Conservation (phyloP, 2,113 vertebrate genomes). For the Thamnaconus septentrionalis region DNA sequence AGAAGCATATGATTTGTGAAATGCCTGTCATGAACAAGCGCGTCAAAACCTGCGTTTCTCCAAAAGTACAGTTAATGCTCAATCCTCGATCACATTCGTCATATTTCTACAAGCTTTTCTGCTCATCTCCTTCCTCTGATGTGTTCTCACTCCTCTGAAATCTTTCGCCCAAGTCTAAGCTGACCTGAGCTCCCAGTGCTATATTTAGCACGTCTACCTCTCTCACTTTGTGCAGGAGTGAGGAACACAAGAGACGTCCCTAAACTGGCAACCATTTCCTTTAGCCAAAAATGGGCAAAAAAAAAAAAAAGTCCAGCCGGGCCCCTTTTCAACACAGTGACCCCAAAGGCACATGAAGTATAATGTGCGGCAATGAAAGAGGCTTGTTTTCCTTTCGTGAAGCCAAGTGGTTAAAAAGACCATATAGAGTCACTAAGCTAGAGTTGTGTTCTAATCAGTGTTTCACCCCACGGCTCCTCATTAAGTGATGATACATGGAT, state of each 20-base stretch:
- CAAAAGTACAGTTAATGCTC: background rate
- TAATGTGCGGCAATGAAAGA: too few species aligned
- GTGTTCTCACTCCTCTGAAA: slow-evolving; percentile 16
- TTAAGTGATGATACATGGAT: slow-evolving; percentile 26
- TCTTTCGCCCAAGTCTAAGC: slow-evolving; percentile 30
- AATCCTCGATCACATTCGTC: background rate
- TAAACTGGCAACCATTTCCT: slow-evolving; percentile 59
- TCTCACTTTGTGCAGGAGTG: slow-evolving; percentile 29
- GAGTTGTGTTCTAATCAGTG: background rate
- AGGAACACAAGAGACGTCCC: slow-evolving; percentile 58
- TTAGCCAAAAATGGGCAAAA: slow-evolving; percentile 67
- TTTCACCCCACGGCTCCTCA: slow-evolving; percentile 1
- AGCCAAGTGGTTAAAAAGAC: too few species aligned
- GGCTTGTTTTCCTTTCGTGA: too few species aligned
- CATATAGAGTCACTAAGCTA: background rate
- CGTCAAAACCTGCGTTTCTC: slow-evolving; percentile 12
- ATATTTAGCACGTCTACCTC: slow-evolving; percentile 62
- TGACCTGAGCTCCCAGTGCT: slow-evolving; percentile 53
- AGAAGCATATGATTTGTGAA: too few species aligned
- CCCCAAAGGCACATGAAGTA: too few species aligned
- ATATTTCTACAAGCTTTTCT: slow-evolving; percentile 2
- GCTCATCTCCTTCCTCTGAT: slow-evolving; percentile 20
- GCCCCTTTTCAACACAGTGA: slow-evolving; percentile 20
- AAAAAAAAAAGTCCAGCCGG: slow-evolving; percentile 59
- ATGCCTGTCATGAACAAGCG: background rate